Conservation (phyloP, 2,797 vertebrate species). For the Phoeniculus purpureus region DNA sequence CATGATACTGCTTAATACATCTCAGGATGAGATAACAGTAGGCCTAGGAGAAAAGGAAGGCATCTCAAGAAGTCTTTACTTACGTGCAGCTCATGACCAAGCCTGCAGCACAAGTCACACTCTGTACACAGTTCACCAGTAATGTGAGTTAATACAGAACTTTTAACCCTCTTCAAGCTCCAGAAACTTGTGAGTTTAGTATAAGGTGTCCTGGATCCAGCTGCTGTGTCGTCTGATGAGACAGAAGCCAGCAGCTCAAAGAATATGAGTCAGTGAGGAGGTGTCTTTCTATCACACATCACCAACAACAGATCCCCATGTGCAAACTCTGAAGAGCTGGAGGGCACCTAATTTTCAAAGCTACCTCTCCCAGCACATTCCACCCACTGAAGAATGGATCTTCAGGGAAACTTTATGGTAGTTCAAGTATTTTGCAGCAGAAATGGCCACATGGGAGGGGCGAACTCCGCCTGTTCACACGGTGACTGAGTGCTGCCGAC, state of each 20-base stretch:
- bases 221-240: not conserved
- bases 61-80: not conserved
- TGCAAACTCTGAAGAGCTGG: not conserved
- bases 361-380: not conserved
- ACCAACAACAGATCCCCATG: not conserved
- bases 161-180: not conserved
- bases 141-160: not conserved
- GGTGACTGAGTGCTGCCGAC: not conserved
- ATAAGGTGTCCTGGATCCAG: not conserved
- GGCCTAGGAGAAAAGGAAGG: not conserved
- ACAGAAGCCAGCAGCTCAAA: not conserved
- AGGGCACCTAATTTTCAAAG: not conserved
- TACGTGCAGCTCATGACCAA: not conserved
- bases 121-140: not conserved
- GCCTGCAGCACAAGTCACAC: not conserved
- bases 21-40: not conserved
- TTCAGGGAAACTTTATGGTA: not conserved
- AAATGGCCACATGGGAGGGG: not conserved
- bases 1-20: not conserved
- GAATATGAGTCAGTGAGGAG: not conserved
- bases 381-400: not conserved
- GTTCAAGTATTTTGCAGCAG: not conserved
- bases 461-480: not conserved
- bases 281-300: not conserved
- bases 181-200: not conserved